These are phyloP conservation scores for Eupithecia inturbata DNA, from an alignment of 2,888 invertebrate genomes.

Conservation along the genomic window DNA sequence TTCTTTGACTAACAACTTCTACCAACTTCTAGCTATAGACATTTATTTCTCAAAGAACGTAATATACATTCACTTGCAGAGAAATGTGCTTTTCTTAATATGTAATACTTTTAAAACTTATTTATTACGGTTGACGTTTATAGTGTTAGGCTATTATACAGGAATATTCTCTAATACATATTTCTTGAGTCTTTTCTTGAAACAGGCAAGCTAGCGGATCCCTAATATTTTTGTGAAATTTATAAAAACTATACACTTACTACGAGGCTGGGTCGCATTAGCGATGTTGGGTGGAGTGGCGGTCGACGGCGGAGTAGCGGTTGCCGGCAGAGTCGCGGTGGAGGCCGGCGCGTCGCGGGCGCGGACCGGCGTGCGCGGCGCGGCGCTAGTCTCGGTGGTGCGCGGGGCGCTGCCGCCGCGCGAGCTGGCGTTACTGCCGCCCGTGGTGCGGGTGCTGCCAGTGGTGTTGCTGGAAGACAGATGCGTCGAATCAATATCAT, in stretches of 20 bases:
- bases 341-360: slow-evolving; percentile 53
- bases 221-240: too few relatives aligned
- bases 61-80: too few relatives aligned
- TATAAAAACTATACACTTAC: slow-evolving; percentile 46
- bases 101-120: too few relatives aligned
- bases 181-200: too few relatives aligned
- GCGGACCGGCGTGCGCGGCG: slow-evolving; percentile 47
- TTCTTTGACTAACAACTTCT: too few relatives aligned
- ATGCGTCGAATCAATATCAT: slow-evolving; percentile 24
- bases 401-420: slow-evolving; percentile 77
- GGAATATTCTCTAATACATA: too few relatives aligned
- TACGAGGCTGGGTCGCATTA: slow-evolving; percentile 54
- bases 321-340: slow-evolving; percentile 50
- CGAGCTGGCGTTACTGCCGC: slow-evolving; percentile 71
- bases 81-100: too few relatives aligned
- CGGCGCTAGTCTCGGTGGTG: slow-evolving; percentile 52
- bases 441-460: slow-evolving; percentile 61
- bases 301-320: slow-evolving; percentile 49
- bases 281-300: slow-evolving; percentile 54
- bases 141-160: too few relatives aligned
- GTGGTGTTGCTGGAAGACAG: slow-evolving; percentile 60
- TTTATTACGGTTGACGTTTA: too few relatives aligned
- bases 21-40: too few relatives aligned
- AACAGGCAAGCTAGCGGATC: too few relatives aligned
- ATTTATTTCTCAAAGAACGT: too few relatives aligned